phyloP scores from a whole-genome alignment of 2,797 vertebrate species.

The Ceryle rudis region DNA sequence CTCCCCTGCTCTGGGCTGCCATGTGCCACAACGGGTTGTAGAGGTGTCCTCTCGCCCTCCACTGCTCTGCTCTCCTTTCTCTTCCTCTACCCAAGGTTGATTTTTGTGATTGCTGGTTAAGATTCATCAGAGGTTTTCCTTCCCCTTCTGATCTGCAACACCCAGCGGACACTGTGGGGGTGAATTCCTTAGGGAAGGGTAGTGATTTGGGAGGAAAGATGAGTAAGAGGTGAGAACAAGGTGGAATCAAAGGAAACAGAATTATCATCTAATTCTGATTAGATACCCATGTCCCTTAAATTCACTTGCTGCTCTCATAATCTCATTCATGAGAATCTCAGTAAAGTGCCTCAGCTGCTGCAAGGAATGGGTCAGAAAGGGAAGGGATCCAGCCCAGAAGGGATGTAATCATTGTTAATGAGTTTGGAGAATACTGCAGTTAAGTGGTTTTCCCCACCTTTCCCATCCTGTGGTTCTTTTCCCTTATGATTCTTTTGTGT shows the following conservation, averaged over 20 bases:
- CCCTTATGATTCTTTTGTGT: background rate
- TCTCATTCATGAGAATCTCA: background rate
- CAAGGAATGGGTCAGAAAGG: background rate
- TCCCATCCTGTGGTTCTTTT: background rate
- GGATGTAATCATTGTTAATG: background rate
- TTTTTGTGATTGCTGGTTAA: background rate
- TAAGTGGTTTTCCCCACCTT: background rate
- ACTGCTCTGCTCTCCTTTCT: background rate
- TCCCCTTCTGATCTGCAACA: background rate
- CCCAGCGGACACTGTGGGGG: background rate
- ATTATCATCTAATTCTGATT: background rate
- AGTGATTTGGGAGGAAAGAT: background rate
- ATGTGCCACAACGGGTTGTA: rapidly evolving
- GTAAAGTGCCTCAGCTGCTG: background rate
- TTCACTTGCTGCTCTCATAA: background rate
- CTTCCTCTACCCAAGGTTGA: background rate
- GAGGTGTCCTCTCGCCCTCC: background rate
- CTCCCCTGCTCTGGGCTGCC: background rate
- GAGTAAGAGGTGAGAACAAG: conserved; percentile 1
- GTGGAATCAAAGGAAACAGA: conserved; percentile 21
- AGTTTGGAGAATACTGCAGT: background rate
- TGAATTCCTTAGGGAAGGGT: background rate
- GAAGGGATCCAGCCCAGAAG: background rate
- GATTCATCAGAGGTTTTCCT: background rate
- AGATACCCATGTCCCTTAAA: background rate